Percentiles rank a stretch among this genome's conserved stretches.
Evolutionary conservation across 1,140 invertebrate species (phyloP).

Genomic region (Aphaenogaster floridana): DNA sequence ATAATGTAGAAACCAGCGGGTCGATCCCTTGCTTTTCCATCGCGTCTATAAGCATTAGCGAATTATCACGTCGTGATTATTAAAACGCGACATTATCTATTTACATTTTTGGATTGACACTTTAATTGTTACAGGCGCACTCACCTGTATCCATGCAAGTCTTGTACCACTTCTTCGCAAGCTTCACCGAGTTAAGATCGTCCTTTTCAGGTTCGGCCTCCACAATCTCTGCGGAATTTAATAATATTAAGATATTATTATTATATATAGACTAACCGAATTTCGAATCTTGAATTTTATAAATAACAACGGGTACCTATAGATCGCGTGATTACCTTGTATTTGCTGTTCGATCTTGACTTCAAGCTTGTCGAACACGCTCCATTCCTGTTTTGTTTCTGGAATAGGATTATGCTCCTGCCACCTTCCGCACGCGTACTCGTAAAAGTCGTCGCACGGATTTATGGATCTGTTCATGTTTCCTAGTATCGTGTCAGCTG

Average conservation of each 20-base stretch:
- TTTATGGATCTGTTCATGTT: constrained; percentile 49
- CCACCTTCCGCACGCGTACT: constrained; percentile 67
- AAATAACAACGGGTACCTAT: not conserved
- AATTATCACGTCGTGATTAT: not conserved
- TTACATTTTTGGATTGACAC: not conserved
- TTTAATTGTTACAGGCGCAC: not conserved
- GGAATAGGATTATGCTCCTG: constrained; percentile 12
- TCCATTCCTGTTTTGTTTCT: not conserved
- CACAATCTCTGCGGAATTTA: constrained; percentile 67
- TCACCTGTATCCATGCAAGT: constrained; percentile 72
- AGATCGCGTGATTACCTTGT: not conserved
- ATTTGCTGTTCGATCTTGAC: not conserved
- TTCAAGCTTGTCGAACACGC: not conserved
- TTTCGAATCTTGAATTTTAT: not conserved
- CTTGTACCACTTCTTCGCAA: constrained; percentile 73
- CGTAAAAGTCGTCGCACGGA: constrained; percentile 70
- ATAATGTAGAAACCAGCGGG: constrained; percentile 65
- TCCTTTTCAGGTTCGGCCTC: not conserved
- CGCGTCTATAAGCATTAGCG: constrained; percentile 38
- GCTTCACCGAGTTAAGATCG: constrained; percentile 65
- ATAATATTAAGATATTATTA: not conserved
- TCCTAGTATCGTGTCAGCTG: constrained; percentile 27
- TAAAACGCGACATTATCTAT: not conserved
- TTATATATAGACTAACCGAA: not conserved
- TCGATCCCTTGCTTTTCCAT: constrained; percentile 62